Base-by-base conservation (phyloP, 1,140 invertebrate genomes). In the Campoletis sonorensis region DNA sequence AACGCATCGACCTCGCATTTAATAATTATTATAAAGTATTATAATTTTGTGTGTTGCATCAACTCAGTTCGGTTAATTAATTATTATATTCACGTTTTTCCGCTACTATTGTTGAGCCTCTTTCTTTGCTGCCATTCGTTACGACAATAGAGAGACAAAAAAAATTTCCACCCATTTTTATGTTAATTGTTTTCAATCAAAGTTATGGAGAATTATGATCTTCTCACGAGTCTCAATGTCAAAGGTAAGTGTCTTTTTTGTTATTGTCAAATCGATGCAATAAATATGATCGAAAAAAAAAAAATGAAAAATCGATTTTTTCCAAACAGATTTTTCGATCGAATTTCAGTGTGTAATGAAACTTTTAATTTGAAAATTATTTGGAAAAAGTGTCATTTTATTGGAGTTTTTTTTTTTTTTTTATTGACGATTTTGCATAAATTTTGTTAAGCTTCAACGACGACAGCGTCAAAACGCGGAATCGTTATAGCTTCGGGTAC, bases 141-240 rank as follows among this genome's bases (percentile, higher is more conserved):
- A 26, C 70, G 40, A 49, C 40, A 45, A 72, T 72, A 23, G 26
- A 40, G 33, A 72, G 26, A 72, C 40, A 11, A 21, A 45, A 49
- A 75, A n/a, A 54, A 54, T 54, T 54, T 49, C 21, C 40, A 8
- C 40, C 5, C 40, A 45, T 45, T 45, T 45, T 45, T 45, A 45
- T 45, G 21, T 49, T 23, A 13, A 72, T 72, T 72, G 33, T 72
- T 72, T 72, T 27, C 30, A 79, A 16, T 37, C 26, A 58, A 30
- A 67, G 49, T 49, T 51, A 80, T 80, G 79, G 79, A 80, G 45
- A 80, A 70, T 27, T 80, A 71, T 51, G 79, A 70, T 71, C n/a
- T 71, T 68, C 67, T 80, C 45, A n/a, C 79, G 18, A 71, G 67
- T 37, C 67, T 80, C 79, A 37, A 71, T 18, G 79, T 49, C 27